Evolutionary conservation across 2,888 invertebrate genomes (phyloP), one percentile per base, ranked within the genome.

Genomic region (Busseola fusca): DNA sequence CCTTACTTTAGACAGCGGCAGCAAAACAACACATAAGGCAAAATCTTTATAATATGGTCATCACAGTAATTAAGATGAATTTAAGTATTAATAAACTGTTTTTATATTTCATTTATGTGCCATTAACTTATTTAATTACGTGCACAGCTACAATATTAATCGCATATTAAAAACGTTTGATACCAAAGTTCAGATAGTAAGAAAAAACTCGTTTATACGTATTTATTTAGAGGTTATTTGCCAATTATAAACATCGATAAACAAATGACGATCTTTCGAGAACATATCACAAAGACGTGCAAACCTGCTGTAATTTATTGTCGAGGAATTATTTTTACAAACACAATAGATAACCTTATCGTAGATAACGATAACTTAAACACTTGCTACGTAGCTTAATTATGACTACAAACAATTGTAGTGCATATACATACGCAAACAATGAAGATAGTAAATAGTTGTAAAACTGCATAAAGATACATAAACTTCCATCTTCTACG

Each of bases 391-490:
- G 69, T 79, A 81, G 59, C n/a, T 64, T 58, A 52, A 74, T 42
- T 56, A 45, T 48, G n/a, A 58, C 66, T 52, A 34, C 52, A 57
- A 70, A 76, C 48, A 70, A 65, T 64, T 42, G 42, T 27, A 37
- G 54, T 40, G 25, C 21, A 10, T 56, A n/a, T 66, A 59, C 54
- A 12, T 12, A 58, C 34, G 27, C 54, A 65, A 27, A 67, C 60
- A 71, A 78, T 71, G 76, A 66, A 69, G 54, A 64, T 42, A 65
- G 74, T 48, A 78, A 83, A 80, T 71, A 82, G 48, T 68, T 59
- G 48, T 82, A 72, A 77, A 75, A 65, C 37, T 34, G 48, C 48
- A 56, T 80, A 65, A 16, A 42, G 42, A 42, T 30, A 74, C 62
- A 75, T 74, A 62, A 74, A 57, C 30, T 72, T 57, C 34, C 40